Conservation (phyloP, 2,113 vertebrate genomes). For the Sylvilagus bachmani region DNA sequence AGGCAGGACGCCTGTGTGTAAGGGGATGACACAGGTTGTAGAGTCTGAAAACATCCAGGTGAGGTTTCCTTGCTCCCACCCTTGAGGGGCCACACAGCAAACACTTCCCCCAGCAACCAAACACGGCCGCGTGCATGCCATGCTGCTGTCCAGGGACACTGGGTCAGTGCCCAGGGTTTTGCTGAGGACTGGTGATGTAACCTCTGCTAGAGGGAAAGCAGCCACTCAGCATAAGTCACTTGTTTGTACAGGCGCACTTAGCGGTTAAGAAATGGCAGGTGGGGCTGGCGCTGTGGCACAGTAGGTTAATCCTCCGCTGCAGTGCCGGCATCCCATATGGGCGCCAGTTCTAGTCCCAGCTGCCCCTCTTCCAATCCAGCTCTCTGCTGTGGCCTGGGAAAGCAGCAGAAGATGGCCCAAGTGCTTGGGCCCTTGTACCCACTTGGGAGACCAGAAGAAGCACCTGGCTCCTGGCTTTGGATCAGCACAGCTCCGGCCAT, state of each 20-base stretch:
- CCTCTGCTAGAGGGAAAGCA: background rate
- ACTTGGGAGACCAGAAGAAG: no score
- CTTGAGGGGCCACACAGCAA: fast-evolving
- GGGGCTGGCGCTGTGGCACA: no score
- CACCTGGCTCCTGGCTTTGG: no score
- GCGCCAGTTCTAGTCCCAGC: no score
- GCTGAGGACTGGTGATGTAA: background rate
- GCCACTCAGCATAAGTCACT: background rate
- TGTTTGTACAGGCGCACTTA: background rate
- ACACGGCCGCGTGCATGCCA: fast-evolving
- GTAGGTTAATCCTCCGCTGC: no score
- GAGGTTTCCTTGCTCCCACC: background rate
- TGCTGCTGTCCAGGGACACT: background rate
- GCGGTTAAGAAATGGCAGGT: background rate
- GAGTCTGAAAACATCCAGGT: background rate
- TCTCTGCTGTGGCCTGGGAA: no score
- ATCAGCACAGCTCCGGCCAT: no score
- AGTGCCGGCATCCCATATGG: no score
- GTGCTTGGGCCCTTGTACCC: no score
- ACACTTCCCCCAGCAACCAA: background rate
- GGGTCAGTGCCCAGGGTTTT: background rate
- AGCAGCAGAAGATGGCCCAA: no score
- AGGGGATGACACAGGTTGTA: background rate
- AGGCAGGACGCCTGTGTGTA: fast-evolving
- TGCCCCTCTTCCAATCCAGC: no score